Conservation (phyloP, 2,888 invertebrate species). For the Trichopria drosophilae region DNA sequence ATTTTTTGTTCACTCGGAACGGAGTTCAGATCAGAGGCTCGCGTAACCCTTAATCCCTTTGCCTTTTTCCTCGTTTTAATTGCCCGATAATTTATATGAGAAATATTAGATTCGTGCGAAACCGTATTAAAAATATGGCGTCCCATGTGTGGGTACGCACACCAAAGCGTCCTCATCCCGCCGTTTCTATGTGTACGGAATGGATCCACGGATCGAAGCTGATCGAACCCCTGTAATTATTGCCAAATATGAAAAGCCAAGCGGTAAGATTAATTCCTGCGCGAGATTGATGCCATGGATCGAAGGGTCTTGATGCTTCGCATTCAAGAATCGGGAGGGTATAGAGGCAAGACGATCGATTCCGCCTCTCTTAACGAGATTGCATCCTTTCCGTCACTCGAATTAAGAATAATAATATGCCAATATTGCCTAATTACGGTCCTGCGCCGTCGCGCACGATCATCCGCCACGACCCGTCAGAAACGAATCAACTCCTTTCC, state of each 20-base stretch:
- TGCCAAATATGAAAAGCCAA: conserved; percentile 58
- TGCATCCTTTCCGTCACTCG: conserved; percentile 55
- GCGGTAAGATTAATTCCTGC: conserved; percentile 57
- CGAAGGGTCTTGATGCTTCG: conserved; percentile 52
- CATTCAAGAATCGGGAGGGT: conserved; percentile 37
- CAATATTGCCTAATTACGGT: conserved; percentile 55
- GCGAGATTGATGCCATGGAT: conserved; percentile 58
- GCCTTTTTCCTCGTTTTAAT: conserved; percentile 53
- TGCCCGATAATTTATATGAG: conserved; percentile 58
- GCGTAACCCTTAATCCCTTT: conserved; percentile 37
- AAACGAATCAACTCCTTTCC: too few relatives aligned
- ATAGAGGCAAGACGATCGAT: conserved; percentile 45
- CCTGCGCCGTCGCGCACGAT: too few relatives aligned
- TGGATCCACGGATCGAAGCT: conserved; percentile 46
- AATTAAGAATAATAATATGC: conserved; percentile 57
- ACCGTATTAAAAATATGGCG: conserved; percentile 52
- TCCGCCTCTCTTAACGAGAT: conserved; percentile 58
- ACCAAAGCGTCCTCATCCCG: too few relatives aligned
- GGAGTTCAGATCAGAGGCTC: too few relatives aligned
- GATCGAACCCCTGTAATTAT: conserved; percentile 57
- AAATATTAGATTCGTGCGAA: conserved; percentile 60
- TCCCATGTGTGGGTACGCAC: background rate
- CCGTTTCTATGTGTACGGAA: too few relatives aligned
- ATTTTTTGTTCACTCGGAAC: too few relatives aligned
- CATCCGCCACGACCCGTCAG: too few relatives aligned